A percentile compares a stretch with the other conserved stretches of the same genome.
These are phyloP conservation scores for Drosophila takahashii DNA, from an alignment of 1,140 invertebrate genomes.

Conservation along the genomic window DNA sequence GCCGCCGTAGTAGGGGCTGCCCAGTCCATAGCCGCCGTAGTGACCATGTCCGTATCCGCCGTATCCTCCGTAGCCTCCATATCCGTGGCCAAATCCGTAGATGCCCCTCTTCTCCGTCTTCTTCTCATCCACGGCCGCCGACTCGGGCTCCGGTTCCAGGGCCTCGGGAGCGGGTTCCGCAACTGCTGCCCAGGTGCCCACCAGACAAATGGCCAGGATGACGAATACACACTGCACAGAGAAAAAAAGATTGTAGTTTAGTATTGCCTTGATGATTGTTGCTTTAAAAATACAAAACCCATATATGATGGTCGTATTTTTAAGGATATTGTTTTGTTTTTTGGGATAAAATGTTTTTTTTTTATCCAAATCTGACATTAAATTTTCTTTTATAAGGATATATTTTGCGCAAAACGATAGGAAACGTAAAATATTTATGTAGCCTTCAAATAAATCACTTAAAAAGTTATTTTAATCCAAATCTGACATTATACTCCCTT, in stretches of 20 bases:
- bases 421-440: no score
- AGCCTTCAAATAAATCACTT: no score
- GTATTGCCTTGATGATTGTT: not conserved
- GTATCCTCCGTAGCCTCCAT: slow-evolving; percentile 38
- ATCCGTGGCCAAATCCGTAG: slow-evolving; percentile 73
- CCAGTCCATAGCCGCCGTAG: slow-evolving; percentile 50
- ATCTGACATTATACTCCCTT: no score
- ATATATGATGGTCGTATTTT: no score
- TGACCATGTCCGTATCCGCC: slow-evolving; percentile 60
- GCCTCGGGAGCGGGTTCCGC: slow-evolving; percentile 48
- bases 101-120: slow-evolving; percentile 79
- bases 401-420: no score
- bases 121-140: slow-evolving; percentile 56
- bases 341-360: no score
- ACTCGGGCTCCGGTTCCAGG: slow-evolving; percentile 35
- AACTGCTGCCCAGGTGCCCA: slow-evolving; percentile 56
- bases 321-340: no score
- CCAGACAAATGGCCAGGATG: slow-evolving; percentile 58
- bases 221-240: slow-evolving; percentile 62
- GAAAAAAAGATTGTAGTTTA: not conserved
- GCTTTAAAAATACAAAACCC: no score
- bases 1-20: slow-evolving; percentile 68
- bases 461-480: no score
- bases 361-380: no score
- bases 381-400: no score